Evolutionary conservation across 2,888 invertebrate species (phyloP).

Genomic region (Amblyjoppa proteus): DNA sequence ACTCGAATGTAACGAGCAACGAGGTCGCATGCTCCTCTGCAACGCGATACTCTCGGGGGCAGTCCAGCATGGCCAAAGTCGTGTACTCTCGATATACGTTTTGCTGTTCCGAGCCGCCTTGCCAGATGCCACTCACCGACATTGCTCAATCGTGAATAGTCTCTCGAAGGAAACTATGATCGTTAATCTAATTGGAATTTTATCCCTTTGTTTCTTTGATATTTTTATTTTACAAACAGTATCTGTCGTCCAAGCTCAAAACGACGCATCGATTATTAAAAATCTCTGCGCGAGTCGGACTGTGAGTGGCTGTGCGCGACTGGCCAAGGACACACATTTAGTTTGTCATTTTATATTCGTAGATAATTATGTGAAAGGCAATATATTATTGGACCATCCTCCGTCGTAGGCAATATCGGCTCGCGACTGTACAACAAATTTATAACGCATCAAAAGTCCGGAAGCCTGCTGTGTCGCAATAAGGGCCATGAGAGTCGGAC

Average conservation of each 20-base stretch:
- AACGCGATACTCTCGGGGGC: constrained; percentile 44
- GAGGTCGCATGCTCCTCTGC: constrained; percentile 47
- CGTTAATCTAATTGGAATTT: constrained; percentile 30
- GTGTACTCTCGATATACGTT: constrained; percentile 39
- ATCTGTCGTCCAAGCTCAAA: not conserved
- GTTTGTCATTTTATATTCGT: not conserved
- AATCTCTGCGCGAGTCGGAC: too few species aligned
- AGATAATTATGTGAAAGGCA: not conserved
- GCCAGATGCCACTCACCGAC: constrained; percentile 20
- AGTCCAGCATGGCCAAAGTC: constrained; percentile 18
- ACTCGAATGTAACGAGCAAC: constrained; percentile 50
- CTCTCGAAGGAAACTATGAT: constrained; percentile 21
- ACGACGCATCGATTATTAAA: not conserved
- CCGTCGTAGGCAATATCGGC: not conserved
- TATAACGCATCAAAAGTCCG: not conserved
- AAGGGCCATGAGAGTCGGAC: constrained; percentile 3
- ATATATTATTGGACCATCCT: not conserved
- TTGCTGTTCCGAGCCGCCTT: constrained; percentile 17
- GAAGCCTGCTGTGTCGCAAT: constrained; percentile 9
- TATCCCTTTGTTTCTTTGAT: not conserved
- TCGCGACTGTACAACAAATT: not conserved
- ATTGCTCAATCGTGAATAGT: constrained; percentile 10
- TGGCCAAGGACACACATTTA: too few species aligned
- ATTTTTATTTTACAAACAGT: not conserved
- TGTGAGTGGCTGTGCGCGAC: too few species aligned